phyloP scores from a whole-genome alignment of 2,888 invertebrate species.

The Epinotia ramella region DNA sequence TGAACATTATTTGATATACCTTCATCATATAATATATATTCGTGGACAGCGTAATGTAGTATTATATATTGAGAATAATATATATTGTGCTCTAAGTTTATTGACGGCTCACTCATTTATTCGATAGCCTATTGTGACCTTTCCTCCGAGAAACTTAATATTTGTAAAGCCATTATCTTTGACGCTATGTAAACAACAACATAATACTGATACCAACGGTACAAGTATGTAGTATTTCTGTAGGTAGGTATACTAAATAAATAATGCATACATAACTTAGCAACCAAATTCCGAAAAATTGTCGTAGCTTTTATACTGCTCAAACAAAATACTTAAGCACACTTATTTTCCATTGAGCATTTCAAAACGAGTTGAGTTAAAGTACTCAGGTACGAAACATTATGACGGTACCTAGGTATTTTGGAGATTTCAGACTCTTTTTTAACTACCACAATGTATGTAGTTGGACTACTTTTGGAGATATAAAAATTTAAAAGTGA shows the following conservation, averaged over 20 bases:
- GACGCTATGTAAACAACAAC: slow-evolving; percentile 2
- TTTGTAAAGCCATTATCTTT: background rate
- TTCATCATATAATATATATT: too few species aligned
- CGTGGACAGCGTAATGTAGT: background rate
- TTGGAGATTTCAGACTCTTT: too few species aligned
- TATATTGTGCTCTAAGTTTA: background rate
- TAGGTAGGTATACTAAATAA: background rate
- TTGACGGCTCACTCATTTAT: background rate
- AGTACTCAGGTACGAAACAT: too few species aligned
- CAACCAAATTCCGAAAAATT: background rate
- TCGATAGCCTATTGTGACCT: slow-evolving; percentile 15
- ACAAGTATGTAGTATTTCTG: background rate
- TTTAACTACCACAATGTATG: too few species aligned
- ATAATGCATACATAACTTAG: background rate
- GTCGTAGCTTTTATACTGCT: too few species aligned
- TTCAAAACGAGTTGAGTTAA: too few species aligned
- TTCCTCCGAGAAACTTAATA: slow-evolving; percentile 18
- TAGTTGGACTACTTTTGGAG: too few species aligned
- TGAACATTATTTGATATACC: too few species aligned
- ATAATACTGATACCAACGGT: background rate
- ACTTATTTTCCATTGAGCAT: too few species aligned
- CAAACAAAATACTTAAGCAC: too few species aligned
- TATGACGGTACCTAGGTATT: too few species aligned
- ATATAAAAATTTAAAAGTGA: too few species aligned
- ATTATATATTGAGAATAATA: background rate